Evolutionary conservation across 2,888 invertebrate genomes (phyloP), one percentile per base, ranked within the genome.

Genomic region (Spatulosminthurus flaviceps): DNA sequence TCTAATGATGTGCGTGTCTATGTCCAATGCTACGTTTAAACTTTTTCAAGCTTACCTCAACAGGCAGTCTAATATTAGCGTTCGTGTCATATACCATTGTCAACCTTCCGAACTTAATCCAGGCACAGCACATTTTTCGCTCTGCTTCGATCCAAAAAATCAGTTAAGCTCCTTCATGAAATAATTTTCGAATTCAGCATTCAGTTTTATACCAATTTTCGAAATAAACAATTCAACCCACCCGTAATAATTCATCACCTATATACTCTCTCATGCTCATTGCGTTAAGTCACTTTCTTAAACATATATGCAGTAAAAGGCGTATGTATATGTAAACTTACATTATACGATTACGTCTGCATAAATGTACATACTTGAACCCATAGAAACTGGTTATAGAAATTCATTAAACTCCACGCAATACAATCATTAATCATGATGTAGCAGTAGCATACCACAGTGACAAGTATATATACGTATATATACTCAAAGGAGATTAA

Each of bases 271-370:
- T 34, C 34, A 34, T 4, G 34, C 34, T 34, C 34, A 34, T 9
- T 4, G 34, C 9, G 9, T 34, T 34, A 7, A 34, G 5, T 34
- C 9, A 34, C 34, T 34, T 34, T 34, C 34, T 34, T 4, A 34
- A 34, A 34, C 34, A 34, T 9, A 9, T 34, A 83, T n/a, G 87
- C 86, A 42, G 91, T 88, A 83, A 90, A 89, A 82, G 91, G 90
- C 85, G 89, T 88, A 86, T 86, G 89, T 84, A 86, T 87, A 78
- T 93, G 93, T 81, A 94, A 95, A 0, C 97, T 97, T 90, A 96
- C 97, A 0, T 87, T 97, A 28, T n/a, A n/a, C n/a, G n/a, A n/a
- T n/a, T n/a, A n/a, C n/a, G n/a, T n/a, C n/a, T n/a, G n/a, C n/a
- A n/a, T n/a, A n/a, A n/a, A n/a, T n/a, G 41, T 41, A 41, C 41